Evolutionary conservation across 2,797 vertebrate species (phyloP).

Genomic region (Enteromius anoplus): DNA sequence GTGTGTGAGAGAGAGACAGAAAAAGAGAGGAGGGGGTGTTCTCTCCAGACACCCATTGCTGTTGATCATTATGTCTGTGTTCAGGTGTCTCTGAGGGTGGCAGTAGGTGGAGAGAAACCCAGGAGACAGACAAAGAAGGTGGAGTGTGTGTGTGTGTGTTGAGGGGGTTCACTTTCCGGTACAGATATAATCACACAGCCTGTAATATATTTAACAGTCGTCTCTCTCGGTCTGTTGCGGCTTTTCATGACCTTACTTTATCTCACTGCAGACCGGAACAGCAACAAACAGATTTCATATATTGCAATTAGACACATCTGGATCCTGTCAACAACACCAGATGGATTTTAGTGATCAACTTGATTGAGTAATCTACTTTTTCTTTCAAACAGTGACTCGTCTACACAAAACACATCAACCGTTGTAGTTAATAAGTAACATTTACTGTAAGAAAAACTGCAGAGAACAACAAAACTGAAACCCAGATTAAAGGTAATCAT

Average conservation of each 20-base stretch:
- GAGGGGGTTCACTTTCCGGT: constrained; percentile 59
- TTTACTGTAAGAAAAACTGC: not conserved
- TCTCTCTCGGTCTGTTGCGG: constrained; percentile 6
- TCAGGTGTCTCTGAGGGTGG: constrained; percentile 85
- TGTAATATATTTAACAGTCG: constrained; percentile 47
- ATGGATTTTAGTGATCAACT: constrained; percentile 27
- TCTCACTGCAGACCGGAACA: constrained; percentile 62
- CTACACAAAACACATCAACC: not conserved
- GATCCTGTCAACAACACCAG: constrained; percentile 70
- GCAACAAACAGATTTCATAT: constrained; percentile 71
- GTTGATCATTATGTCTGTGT: constrained; percentile 82
- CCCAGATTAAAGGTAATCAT: constrained; percentile 12
- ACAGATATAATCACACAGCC: constrained; percentile 41
- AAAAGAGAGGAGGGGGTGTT: constrained; percentile 55
- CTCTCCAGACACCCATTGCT: constrained; percentile 80
- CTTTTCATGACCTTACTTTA: constrained; percentile 55
- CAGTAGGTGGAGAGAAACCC: constrained; percentile 71
- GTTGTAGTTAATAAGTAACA: constrained; percentile 19
- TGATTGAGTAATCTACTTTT: not conserved
- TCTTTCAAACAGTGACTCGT: constrained; percentile 6
- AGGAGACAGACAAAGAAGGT: constrained; percentile 81
- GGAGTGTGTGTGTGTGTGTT: constrained; percentile 64
- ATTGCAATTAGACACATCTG: constrained; percentile 80
- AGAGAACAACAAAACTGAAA: constrained; percentile 23
- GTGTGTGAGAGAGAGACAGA: not conserved